Evolutionary conservation across 2,113 vertebrate species (phyloP), one percentile per base, ranked within the genome.

Genomic region (Atrichornis clamosus): DNA sequence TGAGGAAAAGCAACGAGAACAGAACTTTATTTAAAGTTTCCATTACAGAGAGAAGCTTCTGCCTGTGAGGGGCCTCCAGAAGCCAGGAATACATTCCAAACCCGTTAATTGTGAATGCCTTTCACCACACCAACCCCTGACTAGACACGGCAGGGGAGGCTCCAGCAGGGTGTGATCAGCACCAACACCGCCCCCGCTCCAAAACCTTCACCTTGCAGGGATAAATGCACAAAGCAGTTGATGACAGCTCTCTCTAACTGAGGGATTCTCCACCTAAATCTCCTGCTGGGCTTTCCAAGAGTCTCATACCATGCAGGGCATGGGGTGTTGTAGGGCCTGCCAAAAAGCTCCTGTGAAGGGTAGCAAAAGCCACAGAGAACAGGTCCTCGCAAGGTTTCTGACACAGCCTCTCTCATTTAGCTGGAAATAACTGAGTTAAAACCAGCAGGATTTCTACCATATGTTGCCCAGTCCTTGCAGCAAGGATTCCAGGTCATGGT

Each of bases 211-310:
- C 5, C 63, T 27, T 24, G 33, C 15, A 77, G 68, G 37, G 33
- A 15, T 8, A 21, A 41, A 44, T 0, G 1, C 12, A 20, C 27
- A 32, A 58, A 35, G 2, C 35, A 42, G 28, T 1, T n/a, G n/a
- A 5, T 39, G 12, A 33, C 22, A 37, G 33, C 1, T 21, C 33
- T 49, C 35, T 73, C 19, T 3, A 5, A 7, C 6, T 17, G 69
- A 55, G 5, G 15, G 60, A 24, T 49, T 30, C 28, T 77, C 44
- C 63, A 59, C 13, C 15, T 5, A 28, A 28, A 79, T 6, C 21
- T 30, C 75, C 78, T 46, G 53, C 49, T 86, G 59, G 46, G 44
- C 1, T 39, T 80, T 60, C 49, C 47, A 63, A 18, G 53, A 11
- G 42, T 3, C 59, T 53, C 26, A 4, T 4, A 9, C 27, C 35